Base-by-base conservation (phyloP, 1,140 invertebrate genomes). In the Lepidurus arcticus region DNA sequence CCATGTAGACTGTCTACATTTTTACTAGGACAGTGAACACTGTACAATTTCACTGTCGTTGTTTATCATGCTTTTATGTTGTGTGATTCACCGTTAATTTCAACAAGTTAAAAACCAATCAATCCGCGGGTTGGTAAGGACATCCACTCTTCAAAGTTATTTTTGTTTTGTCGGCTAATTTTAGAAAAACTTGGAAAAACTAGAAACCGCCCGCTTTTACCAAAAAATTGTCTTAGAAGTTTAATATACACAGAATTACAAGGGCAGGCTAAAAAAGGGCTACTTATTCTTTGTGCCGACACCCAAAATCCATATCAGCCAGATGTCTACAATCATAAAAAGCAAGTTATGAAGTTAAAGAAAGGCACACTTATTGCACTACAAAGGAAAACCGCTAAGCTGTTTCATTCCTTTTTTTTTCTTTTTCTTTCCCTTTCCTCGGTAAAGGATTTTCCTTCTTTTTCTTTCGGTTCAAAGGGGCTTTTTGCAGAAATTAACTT, bases 281-380 rank as follows among this genome's bases (percentile, higher is more conserved):
- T 65, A 65, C 53, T 65, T 21, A 65, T 65, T 65, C 21, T 21
- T 65, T 10, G 53, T 7, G 53, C 53, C 53, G 53, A 65, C 53
- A 65, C 53, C 53, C 53, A 65, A 65, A 65, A 65, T 65, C 53
- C 53, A 65, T 65, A 65, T 65, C n/a, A 65, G 53, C 53, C 53
- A 65, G 53, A 65, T 65, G 53, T 65, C 53, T 65, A 65, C 53
- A 65, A 65, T 65, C 53, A 65, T 65, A 65, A 65, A 34, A 65
- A 4, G 53, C 53, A 65, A 65, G 53, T 65, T 65, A 65, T 21
- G n/a, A 65, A 21, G 21, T 65, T 65, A 21, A 65, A 65, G 53
- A 65, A 65, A 65, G 53, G 53, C 53, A 65, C 53, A 65, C 53
- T 65, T 65, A 65, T 65, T 65, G 53, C 3, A 21, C 21, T 21